Evolutionary conservation across 1,140 invertebrate species (phyloP).

Genomic region (Sminthurinus signatus): DNA sequence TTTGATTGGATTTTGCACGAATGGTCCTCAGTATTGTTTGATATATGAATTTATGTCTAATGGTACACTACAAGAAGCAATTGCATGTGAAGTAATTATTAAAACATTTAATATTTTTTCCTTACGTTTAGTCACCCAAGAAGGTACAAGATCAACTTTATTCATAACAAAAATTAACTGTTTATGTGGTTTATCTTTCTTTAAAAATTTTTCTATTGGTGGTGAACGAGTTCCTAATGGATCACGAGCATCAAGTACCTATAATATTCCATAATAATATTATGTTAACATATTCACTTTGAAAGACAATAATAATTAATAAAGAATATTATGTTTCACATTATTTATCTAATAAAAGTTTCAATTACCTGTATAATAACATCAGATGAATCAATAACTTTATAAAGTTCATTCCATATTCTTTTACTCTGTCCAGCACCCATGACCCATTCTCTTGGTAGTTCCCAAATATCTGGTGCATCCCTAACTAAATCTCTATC

Average conservation of each 20-base stretch:
- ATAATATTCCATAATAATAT: no score
- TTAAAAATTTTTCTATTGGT: constrained; percentile 83
- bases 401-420: constrained; percentile 99
- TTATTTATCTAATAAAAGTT: no score
- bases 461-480: constrained; percentile 64
- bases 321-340: no score
- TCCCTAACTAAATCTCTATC: constrained; percentile 75
- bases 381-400: constrained; percentile 98
- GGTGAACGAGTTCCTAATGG: constrained; percentile 90
- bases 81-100: constrained; percentile 44
- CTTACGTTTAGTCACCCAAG: constrained; percentile 96
- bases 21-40: constrained; percentile 50
- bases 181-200: constrained; percentile 87
- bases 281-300: no score
- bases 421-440: constrained; percentile 89
- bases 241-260: constrained; percentile 85
- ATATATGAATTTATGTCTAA: constrained; percentile 62
- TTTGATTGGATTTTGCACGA: constrained; percentile 58
- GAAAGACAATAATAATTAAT: no score
- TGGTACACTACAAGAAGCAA: constrained; percentile 59
- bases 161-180: constrained; percentile 92
- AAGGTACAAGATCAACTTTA: constrained; percentile 72
- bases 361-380: constrained; percentile 77
- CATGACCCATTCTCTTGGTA: constrained; percentile 58
- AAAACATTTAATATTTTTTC: constrained; percentile 43